Conservation (phyloP, 2,797 vertebrate species). For the Cossypha polioptera region DNA sequence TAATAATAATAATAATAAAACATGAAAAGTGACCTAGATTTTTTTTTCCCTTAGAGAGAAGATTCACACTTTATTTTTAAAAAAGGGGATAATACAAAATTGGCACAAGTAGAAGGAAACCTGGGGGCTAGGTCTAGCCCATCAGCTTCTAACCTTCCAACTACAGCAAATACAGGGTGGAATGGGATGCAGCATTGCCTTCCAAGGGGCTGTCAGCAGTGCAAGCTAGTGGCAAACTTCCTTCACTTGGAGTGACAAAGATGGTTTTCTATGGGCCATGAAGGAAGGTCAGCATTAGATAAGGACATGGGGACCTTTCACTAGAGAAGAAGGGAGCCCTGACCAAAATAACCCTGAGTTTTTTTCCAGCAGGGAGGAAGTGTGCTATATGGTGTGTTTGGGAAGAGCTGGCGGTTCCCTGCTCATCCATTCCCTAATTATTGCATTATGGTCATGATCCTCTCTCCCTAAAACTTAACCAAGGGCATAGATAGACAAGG, state of each 20-base stretch:
- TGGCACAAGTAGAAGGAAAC: slow-evolving; percentile 67
- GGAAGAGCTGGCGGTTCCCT: slow-evolving; percentile 17
- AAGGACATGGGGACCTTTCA: background rate
- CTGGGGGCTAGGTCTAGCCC: background rate
- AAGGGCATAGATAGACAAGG: background rate
- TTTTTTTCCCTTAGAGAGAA: background rate
- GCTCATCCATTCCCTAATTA: slow-evolving; percentile 28
- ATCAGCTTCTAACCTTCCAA: slow-evolving; percentile 35
- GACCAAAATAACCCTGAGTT: slow-evolving; percentile 47
- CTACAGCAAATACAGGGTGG: slow-evolving; percentile 10
- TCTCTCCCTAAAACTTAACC: slow-evolving; percentile 13
- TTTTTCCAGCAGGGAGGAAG: slow-evolving; percentile 59
- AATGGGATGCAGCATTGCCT: slow-evolving; percentile 29
- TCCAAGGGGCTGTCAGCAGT: slow-evolving; percentile 4
- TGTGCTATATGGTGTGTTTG: slow-evolving; percentile 15
- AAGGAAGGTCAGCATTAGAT: slow-evolving; percentile 11
- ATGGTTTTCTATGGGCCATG: background rate
- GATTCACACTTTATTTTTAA: slow-evolving; percentile 21
- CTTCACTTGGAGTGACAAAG: background rate
- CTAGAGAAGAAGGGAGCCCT: slow-evolving; percentile 18
- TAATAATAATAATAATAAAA: background rate
- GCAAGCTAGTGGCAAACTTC: background rate
- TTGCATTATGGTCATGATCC: slow-evolving; percentile 10
- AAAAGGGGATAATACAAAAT: slow-evolving; percentile 64
- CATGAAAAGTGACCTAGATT: slow-evolving; percentile 6